Percentiles rank a stretch among this genome's conserved stretches.
phyloP scores from a whole-genome alignment of 1,140 invertebrate species.

The Sitodiplosis mosellana region DNA sequence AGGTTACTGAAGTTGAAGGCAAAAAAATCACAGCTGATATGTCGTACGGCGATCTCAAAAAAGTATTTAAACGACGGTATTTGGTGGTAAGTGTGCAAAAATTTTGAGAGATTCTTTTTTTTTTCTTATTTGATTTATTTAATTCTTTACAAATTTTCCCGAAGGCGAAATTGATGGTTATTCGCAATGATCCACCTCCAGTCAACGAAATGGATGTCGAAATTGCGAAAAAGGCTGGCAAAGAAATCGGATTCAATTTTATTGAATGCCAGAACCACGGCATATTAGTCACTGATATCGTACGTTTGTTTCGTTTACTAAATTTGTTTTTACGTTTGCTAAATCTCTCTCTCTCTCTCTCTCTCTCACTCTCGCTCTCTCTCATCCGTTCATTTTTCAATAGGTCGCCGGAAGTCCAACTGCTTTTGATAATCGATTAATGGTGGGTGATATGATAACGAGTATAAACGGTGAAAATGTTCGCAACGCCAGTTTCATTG shows the following conservation, averaged over 20 bases:
- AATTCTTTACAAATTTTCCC: background rate
- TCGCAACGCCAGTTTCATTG: slow-evolving; percentile 59
- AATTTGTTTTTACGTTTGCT: too few relatives aligned
- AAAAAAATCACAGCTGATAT: slow-evolving; percentile 51
- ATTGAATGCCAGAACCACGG: slow-evolving; percentile 71
- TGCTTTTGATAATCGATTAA: slow-evolving; percentile 76
- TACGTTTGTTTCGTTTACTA: too few relatives aligned
- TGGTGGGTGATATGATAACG: slow-evolving; percentile 82
- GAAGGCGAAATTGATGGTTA: slow-evolving; percentile 78
- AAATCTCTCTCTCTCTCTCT: slow-evolving; percentile 1
- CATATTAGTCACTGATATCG: slow-evolving; percentile 90
- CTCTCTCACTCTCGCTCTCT: slow-evolving; percentile 2
- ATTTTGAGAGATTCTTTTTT: background rate
- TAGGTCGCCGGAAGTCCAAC: slow-evolving; percentile 81
- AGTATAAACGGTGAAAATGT: slow-evolving; percentile 80
- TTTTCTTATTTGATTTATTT: background rate
- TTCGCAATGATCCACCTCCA: slow-evolving; percentile 64
- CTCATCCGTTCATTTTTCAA: slow-evolving; percentile 7
- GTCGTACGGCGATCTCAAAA: slow-evolving; percentile 12
- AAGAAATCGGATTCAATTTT: slow-evolving; percentile 71
- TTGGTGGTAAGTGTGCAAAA: background rate
- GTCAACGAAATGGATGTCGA: slow-evolving; percentile 79
- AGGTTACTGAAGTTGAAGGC: slow-evolving; percentile 77
- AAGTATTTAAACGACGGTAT: slow-evolving; percentile 1
- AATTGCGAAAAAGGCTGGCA: slow-evolving; percentile 76